Evolutionary conservation across 2,113 vertebrate genomes (phyloP).

Genomic region (Cyrtonyx montezumae): DNA sequence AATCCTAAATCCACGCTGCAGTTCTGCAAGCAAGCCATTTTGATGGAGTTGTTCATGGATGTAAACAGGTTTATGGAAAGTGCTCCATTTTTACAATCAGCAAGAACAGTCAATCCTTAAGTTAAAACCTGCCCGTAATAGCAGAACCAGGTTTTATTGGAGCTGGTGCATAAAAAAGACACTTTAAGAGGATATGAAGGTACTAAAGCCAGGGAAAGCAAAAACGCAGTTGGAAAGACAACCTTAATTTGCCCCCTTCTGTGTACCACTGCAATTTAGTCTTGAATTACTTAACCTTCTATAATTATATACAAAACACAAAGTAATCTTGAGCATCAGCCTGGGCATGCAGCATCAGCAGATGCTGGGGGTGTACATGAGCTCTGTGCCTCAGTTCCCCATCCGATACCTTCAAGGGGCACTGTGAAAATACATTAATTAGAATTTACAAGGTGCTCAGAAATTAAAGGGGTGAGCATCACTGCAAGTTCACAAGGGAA

Average conservation of each 20-base stretch:
- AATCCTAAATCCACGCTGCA: not conserved
- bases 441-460: conserved; percentile 61
- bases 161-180: not conserved
- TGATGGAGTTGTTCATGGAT: conserved; percentile 2
- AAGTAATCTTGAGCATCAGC: conserved; percentile 22
- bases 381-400: not conserved
- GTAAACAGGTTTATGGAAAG: conserved; percentile 47
- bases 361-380: not conserved
- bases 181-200: conserved; percentile 1
- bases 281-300: conserved; percentile 4
- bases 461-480: conserved; percentile 58
- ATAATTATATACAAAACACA: not conserved
- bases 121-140: conserved; percentile 11
- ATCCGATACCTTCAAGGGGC: conserved; percentile 39
- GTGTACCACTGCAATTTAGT: not conserved
- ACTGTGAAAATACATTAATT: conserved; percentile 57
- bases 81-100: conserved; percentile 45
- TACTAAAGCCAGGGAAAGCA: not conserved
- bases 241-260: not conserved
- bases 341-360: not conserved
- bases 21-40: conserved; percentile 3
- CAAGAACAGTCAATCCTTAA: conserved; percentile 43
- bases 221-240: conserved; percentile 10
- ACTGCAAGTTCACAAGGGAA: conserved; percentile 53
- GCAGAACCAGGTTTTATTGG: not conserved